Evolutionary conservation across 2,888 invertebrate species (phyloP), one percentile per base, ranked within the genome.

Genomic region (Andrena trimmerana): DNA sequence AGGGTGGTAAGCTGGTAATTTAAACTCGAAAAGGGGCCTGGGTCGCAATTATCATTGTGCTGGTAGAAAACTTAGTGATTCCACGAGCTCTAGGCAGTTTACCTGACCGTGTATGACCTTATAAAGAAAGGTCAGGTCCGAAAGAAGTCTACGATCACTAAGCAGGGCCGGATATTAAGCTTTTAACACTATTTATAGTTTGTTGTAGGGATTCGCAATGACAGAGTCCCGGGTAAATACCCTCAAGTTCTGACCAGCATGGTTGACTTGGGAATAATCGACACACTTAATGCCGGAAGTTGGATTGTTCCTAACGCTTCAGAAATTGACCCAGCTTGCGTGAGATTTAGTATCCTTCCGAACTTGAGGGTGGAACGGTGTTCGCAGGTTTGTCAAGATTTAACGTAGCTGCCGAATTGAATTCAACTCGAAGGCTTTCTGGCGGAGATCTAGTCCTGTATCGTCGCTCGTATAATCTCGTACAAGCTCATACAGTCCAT

Each of bases 241-340:
- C 52, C 27, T 4, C 8, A 42, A n/a, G 57, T 66, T 57, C 13
- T 16, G 50, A 52, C 31, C n/a, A 42, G 24, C n/a, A n/a, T 29
- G 42, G 54, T 73, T 63, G 65, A 73, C 66, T 66, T 73, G 54
- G 6, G 29, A 73, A 73, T 66, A 66, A 52, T 54, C n/a, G 20
- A 57, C 73, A 27, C 66, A 8, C 57, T 54, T 66, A 66, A 73
- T 73, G 20, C 66, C 16, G 42, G 24, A 73, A 57, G 42, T 73
- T 73, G 54, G 36, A 73, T 73, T 66, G 73, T 73, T 73, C 73
- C 20, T 31, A 57, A 66, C 54, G 66, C 73, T 73, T 66, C 29
- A 16, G 57, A 29, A 42, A 73, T 73, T 67, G 57, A 73, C 57
- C 57, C 20, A 10, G 57, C 67, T 36, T n/a, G 29, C 29, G 54